Base-by-base conservation (phyloP, 2,888 invertebrate species). In the Temnothorax ravouxi region DNA sequence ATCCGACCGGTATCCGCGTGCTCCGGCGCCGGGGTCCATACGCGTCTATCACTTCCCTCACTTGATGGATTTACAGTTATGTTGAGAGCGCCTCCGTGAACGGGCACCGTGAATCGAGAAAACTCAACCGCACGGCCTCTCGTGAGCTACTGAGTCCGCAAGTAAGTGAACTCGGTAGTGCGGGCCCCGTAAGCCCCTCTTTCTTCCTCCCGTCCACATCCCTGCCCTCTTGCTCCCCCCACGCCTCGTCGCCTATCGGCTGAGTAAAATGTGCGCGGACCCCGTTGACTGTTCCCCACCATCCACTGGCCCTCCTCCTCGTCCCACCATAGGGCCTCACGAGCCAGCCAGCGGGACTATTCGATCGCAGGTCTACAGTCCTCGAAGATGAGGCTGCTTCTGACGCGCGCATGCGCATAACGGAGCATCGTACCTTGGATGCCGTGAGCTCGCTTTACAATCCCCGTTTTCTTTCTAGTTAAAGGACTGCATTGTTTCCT, bases 131-230 rank as follows among this genome's bases (percentile, higher is more conserved):
- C 86, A 87, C 90, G 91, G 91, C 89, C 89, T 92, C 93, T 93
- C 91, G 91, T 90, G 92, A 93, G 91, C 93, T 92, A 94, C 94
- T 94, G 93, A 92, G 89, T 91, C 89, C 91, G 91, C 90, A 87
- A 91, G 85, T 87, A 66, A 66, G 89, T 90, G 62, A 62, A 71
- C 83, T 84, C 61, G 76, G 86, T 69, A 83, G 86, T 80, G 69
- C 59, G 87, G 90, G 88, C 86, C 89, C 90, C 85, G 86, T 72
- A 71, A 79, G 11, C 34, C 25, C 52, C 54, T 54, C 47, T 82
- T 52, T 71, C 52, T 41, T n/a, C 66, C 18, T 66, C 76, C 72
- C 71, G 74, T 61, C 84, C 72, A 25, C 72, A 25, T 47, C 11
- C 3, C 41, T 11, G 11, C 18, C 18, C 50, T 18, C 74, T 13